Conservation (phyloP, 2,888 invertebrate genomes). For the Linnaemya vulpina region DNA sequence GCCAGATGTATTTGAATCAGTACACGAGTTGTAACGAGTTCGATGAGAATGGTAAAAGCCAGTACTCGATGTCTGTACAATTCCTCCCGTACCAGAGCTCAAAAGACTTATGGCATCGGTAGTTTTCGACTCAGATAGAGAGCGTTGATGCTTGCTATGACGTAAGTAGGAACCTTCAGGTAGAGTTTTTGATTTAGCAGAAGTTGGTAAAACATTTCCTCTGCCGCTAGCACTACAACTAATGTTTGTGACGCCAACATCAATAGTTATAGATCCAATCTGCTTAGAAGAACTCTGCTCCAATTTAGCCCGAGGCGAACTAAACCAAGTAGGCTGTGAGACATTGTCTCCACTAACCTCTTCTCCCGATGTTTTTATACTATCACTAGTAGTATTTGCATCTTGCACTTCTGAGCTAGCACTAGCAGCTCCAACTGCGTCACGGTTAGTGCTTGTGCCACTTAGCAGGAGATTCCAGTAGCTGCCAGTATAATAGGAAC, state of each 20-base stretch:
- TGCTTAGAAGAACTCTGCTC: conserved; percentile 60
- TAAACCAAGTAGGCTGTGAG: conserved; percentile 58
- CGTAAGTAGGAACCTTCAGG: conserved; percentile 83
- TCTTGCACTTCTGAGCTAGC: conserved; percentile 76
- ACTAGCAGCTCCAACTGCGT: conserved; percentile 70
- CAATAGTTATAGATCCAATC: conserved; percentile 64
- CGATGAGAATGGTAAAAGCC: conserved; percentile 81
- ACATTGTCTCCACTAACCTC: conserved; percentile 64
- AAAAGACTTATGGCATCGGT: conserved; percentile 84
- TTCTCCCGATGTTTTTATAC: conserved; percentile 74
- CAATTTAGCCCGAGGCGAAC: conserved; percentile 51
- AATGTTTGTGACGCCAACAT: conserved; percentile 27
- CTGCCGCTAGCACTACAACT: conserved; percentile 31
- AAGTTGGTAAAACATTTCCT: conserved; percentile 65
- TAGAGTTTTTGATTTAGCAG: conserved; percentile 84
- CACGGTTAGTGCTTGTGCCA: conserved; percentile 72
- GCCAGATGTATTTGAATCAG: conserved; percentile 92
- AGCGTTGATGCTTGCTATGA: conserved; percentile 85
- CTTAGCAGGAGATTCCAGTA: conserved; percentile 80
- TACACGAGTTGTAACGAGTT: conserved; percentile 85
- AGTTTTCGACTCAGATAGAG: conserved; percentile 88
- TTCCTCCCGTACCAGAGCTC: conserved; percentile 72
- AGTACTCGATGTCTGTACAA: conserved; percentile 57
- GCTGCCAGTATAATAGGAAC: conserved; percentile 80
- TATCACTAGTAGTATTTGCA: conserved; percentile 78